phyloP scores from a whole-genome alignment of 2,888 invertebrate genomes.

The Callinectes sapidus region DNA sequence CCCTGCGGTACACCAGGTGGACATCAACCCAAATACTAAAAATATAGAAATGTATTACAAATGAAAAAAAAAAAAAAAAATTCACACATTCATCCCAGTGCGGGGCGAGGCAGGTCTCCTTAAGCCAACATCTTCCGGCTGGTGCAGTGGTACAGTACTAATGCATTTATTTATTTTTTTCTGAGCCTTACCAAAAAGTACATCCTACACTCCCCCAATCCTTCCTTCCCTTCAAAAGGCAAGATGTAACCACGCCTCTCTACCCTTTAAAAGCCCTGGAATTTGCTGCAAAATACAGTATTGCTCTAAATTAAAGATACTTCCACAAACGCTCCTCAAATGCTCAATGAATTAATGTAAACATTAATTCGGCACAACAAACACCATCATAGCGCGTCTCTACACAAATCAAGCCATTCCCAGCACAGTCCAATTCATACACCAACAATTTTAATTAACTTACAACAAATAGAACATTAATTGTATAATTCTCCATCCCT shows the following conservation, averaged over 20 bases:
- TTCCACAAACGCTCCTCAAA: background rate
- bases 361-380: background rate
- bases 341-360: background rate
- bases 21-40: too few relatives aligned
- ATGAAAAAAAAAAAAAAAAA: too few relatives aligned
- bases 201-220: background rate
- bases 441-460: slow-evolving; percentile 7
- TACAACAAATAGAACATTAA: background rate
- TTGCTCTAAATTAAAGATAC: background rate
- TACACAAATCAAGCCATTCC: background rate
- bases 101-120: too few relatives aligned
- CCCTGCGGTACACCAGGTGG: background rate
- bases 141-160: too few relatives aligned
- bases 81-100: too few relatives aligned
- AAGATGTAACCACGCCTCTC: background rate
- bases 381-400: background rate
- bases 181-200: too few relatives aligned
- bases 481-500: background rate
- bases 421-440: background rate
- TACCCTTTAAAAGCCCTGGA: background rate
- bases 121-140: too few relatives aligned
- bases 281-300: background rate
- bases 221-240: background rate
- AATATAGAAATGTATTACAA: too few relatives aligned
- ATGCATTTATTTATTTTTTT: too few relatives aligned